Conservation (phyloP, 1,140 invertebrate species). For the Luehdorfia chinensis region DNA sequence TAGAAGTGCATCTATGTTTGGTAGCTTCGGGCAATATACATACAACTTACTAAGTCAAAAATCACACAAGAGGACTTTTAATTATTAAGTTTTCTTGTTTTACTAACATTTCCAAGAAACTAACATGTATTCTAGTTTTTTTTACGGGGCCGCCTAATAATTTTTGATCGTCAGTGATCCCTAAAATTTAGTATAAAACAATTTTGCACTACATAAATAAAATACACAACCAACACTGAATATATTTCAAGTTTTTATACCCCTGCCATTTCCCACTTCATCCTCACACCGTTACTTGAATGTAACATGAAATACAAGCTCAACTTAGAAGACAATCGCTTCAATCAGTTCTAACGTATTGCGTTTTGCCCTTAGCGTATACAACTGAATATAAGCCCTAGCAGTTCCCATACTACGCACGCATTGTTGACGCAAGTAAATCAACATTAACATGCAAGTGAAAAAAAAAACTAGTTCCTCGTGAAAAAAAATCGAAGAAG, state of each 20-base stretch:
- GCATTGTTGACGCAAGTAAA: conserved; percentile 65
- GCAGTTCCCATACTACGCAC: conserved; percentile 49
- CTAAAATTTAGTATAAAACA: not conserved
- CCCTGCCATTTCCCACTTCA: conserved; percentile 33
- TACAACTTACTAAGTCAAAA: too few relatives aligned
- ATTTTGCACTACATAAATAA: conserved; percentile 12
- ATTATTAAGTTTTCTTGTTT: too few relatives aligned
- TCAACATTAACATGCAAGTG: conserved; percentile 56
- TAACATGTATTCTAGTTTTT: too few relatives aligned
- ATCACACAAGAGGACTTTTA: too few relatives aligned
- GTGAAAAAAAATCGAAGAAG: conserved; percentile 40
- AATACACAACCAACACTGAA: conserved; percentile 4
- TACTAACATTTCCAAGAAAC: too few relatives aligned
- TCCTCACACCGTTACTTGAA: conserved; percentile 22
- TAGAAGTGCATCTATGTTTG: too few relatives aligned
- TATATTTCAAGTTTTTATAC: not conserved
- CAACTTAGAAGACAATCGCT: conserved; percentile 5
- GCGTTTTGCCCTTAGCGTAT: conserved; percentile 17
- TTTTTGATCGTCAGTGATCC: too few relatives aligned
- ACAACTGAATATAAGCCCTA: conserved; percentile 23
- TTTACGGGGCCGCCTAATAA: too few relatives aligned
- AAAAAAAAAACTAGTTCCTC: conserved; percentile 59
- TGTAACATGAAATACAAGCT: conserved; percentile 2
- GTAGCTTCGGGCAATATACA: too few relatives aligned
- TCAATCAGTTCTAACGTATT: conserved; percentile 22